Percentiles rank a stretch among this genome's conserved stretches.
Conservation (phyloP, 2,797 vertebrate species). For the Pachyuromys duprasi region DNA sequence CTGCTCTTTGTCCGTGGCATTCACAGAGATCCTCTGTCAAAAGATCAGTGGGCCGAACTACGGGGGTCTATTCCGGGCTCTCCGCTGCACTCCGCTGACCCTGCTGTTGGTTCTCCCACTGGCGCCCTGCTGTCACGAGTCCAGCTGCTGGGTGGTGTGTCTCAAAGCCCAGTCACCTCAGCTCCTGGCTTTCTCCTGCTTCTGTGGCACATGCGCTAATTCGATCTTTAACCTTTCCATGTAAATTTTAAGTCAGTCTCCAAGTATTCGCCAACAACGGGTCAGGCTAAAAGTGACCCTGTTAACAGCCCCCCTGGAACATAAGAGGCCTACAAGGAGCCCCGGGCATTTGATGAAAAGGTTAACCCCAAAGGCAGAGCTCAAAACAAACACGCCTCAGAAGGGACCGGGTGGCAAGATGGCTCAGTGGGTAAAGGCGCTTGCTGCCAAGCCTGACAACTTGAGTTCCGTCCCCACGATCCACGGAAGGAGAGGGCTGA, state of each 20-base stretch:
- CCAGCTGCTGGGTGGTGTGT: background rate
- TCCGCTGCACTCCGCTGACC: accelerated
- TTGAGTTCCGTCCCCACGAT: background rate
- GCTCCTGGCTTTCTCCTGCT: background rate
- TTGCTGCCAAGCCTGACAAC: background rate
- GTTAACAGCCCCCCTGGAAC: background rate
- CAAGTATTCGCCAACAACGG: background rate
- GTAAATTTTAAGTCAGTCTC: background rate
- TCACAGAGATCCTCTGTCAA: background rate
- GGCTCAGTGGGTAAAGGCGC: background rate
- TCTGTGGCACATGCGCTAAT: background rate
- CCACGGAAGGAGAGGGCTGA: background rate
- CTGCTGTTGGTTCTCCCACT: background rate
- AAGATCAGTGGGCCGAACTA: background rate
- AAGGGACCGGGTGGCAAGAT: background rate
- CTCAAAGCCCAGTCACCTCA: background rate
- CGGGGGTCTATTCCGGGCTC: background rate
- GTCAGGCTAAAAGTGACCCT: background rate
- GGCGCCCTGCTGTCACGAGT: background rate
- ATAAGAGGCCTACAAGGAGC: background rate
- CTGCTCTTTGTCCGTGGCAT: background rate
- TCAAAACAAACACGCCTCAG: background rate
- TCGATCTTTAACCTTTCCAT: background rate
- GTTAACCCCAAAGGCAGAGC: background rate
- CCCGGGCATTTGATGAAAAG: background rate